Evolutionary conservation across 2,113 vertebrate species (phyloP).

Genomic region (Smithornis capensis): DNA sequence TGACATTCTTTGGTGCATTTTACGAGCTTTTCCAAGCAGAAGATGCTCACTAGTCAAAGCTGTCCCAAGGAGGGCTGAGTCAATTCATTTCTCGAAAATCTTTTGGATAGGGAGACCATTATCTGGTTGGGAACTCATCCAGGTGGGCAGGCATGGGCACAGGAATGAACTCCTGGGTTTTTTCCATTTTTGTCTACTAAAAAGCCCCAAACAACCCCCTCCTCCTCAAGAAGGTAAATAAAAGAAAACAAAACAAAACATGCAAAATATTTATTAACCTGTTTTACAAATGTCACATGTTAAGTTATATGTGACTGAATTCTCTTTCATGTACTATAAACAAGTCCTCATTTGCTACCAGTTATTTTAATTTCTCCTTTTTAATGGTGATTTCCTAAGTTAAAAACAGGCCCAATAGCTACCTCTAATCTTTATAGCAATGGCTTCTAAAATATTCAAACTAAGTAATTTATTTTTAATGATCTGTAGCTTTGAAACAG

Average conservation of each 20-base stretch:
- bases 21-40: background rate
- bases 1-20: accelerated
- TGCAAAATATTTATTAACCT: background rate
- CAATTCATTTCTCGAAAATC: background rate
- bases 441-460: slow-evolving; percentile 36
- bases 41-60: background rate
- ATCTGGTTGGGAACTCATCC: background rate
- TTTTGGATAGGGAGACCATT: background rate
- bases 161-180: background rate
- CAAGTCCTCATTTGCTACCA: background rate
- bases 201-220: background rate
- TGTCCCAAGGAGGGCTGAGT: background rate
- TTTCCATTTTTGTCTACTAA: background rate
- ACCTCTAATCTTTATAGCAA: background rate
- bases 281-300: background rate
- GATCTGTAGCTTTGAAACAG: slow-evolving; percentile 5
- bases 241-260: background rate
- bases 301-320: background rate
- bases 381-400: background rate
- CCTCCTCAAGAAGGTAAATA: background rate
- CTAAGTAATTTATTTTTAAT: slow-evolving; percentile 47
- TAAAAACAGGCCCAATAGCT: background rate
- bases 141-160: background rate
- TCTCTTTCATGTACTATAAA: background rate
- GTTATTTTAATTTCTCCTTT: background rate